Percentiles rank a stretch among this genome's conserved stretches.
Evolutionary conservation across 2,797 vertebrate species (phyloP).

Genomic region (Typhlichthys eigenmanni): DNA sequence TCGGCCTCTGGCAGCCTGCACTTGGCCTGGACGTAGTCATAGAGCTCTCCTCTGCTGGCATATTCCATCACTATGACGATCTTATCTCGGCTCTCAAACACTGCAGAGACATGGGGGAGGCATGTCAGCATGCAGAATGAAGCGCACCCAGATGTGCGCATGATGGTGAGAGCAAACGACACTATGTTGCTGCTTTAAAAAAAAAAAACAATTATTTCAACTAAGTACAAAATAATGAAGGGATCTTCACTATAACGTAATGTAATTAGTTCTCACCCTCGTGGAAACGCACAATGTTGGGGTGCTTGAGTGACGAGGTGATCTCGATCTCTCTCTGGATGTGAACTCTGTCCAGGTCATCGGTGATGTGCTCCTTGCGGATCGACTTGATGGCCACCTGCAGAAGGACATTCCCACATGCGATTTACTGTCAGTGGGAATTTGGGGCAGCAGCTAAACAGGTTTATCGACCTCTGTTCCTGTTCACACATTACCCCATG

Average conservation of each 20-base stretch:
- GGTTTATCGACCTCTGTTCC: too few relatives aligned
- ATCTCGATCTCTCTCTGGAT: constrained; percentile 85
- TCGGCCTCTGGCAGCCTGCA: constrained; percentile 75
- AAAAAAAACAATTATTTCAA: too few relatives aligned
- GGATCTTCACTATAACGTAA: not conserved
- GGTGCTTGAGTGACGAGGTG: constrained; percentile 75
- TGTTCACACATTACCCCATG: too few relatives aligned
- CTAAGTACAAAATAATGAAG: not conserved
- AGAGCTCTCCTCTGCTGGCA: constrained; percentile 81
- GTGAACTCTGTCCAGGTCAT: constrained; percentile 78
- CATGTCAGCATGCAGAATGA: too few relatives aligned
- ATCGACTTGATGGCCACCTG: constrained; percentile 85
- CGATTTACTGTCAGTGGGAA: not conserved
- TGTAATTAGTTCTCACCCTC: constrained; percentile 69
- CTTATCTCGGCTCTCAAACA: constrained; percentile 84
- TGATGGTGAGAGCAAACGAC: too few relatives aligned
- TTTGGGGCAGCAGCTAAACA: too few relatives aligned
- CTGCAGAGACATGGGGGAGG: constrained; percentile 51
- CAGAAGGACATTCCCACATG: not conserved
- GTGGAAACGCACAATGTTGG: constrained; percentile 79
- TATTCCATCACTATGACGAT: constrained; percentile 87
- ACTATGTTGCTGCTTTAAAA: too few relatives aligned
- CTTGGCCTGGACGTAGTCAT: constrained; percentile 81
- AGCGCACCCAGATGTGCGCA: too few relatives aligned
- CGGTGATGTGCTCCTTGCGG: constrained; percentile 77